Percentiles rank a stretch among this genome's conserved stretches.
Evolutionary conservation across 2,113 vertebrate species (phyloP).

Genomic region (Solea senegalensis): DNA sequence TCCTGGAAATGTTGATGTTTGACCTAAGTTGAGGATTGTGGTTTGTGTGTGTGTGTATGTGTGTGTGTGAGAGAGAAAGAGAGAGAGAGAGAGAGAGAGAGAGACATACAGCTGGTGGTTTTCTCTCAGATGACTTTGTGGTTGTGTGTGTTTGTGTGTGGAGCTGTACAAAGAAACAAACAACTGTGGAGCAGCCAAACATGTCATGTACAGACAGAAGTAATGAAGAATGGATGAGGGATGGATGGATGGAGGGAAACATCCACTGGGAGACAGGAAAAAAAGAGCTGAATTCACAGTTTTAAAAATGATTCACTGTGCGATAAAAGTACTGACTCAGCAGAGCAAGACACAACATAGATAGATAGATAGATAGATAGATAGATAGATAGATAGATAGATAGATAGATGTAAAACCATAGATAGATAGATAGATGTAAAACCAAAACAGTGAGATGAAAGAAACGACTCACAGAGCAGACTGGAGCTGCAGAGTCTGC

Average conservation of each 20-base stretch:
- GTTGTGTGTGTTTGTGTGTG: conserved; percentile 12
- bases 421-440: too few relatives aligned
- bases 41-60: conserved; percentile 14
- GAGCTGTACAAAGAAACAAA: conserved; percentile 7
- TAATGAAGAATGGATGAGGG: not conserved
- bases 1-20: conserved; percentile 63
- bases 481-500: too few relatives aligned
- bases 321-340: too few relatives aligned
- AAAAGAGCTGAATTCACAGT: conserved; percentile 13
- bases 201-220: conserved; percentile 6
- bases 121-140: conserved; percentile 40
- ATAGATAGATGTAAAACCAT: too few relatives aligned
- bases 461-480: too few relatives aligned
- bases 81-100: conserved; percentile 7
- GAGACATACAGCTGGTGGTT: conserved; percentile 47
- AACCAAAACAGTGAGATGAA: too few relatives aligned
- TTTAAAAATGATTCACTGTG: too few relatives aligned
- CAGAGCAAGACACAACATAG: too few relatives aligned
- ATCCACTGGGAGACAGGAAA: conserved; percentile 1
- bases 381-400: too few relatives aligned
- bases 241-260: not conserved
- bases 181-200: conserved; percentile 14
- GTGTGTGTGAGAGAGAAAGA: conserved; percentile 7
- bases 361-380: too few relatives aligned
- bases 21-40: conserved; percentile 38